phyloP scores from a whole-genome alignment of 2,113 vertebrate genomes.

The Cygnus buccinator region DNA sequence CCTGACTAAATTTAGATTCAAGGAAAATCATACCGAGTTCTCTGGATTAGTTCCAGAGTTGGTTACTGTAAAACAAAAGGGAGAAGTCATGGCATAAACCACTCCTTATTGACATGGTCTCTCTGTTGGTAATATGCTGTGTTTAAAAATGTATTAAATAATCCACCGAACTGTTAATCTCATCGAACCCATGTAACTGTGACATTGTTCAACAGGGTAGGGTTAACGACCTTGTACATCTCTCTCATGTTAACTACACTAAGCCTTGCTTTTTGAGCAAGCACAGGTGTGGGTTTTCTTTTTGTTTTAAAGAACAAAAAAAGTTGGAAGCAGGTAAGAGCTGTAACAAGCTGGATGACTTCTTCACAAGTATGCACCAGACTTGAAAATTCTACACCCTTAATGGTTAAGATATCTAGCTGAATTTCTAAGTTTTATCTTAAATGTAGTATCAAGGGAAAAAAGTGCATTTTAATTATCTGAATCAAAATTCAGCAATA shows the following conservation, averaged over 20 bases:
- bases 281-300: neutral
- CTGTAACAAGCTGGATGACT: neutral
- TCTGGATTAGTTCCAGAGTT: slow-evolving; percentile 46
- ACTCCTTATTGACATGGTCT: neutral
- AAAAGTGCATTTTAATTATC: neutral
- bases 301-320: neutral
- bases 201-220: neutral
- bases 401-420: neutral
- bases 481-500: neutral
- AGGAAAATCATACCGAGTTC: slow-evolving; percentile 42
- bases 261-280: neutral
- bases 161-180: neutral
- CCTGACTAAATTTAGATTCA: slow-evolving; percentile 72
- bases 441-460: neutral
- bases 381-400: neutral
- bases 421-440: neutral
- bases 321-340: neutral
- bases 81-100: neutral
- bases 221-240: neutral
- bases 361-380: neutral
- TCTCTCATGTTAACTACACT: neutral
- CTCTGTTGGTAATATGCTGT: neutral
- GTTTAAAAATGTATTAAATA: neutral
- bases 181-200: neutral
- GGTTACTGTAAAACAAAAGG: neutral